Conservation (phyloP, 2,113 vertebrate genomes). For the Canis aureus region DNA sequence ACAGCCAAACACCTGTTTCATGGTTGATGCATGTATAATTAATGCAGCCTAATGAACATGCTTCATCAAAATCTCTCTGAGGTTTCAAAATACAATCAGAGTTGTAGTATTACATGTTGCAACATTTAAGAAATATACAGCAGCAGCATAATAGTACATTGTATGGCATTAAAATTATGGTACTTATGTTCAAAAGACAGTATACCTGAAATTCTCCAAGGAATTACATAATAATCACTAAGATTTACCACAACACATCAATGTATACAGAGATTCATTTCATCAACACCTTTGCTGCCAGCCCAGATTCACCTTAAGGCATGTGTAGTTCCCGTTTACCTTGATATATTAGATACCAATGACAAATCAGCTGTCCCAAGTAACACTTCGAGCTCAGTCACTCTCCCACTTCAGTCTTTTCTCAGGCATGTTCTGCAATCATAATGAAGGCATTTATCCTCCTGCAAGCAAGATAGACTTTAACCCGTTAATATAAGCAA, state of each 20-base stretch:
- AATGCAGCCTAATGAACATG: constrained; percentile 74
- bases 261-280: constrained; percentile 55
- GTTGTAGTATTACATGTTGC: not conserved
- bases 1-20: constrained; percentile 71
- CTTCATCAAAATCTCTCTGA: constrained; percentile 76
- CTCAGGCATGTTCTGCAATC: constrained; percentile 82
- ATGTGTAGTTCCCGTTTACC: constrained; percentile 78
- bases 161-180: not conserved
- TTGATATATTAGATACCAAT: constrained; percentile 84
- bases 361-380: constrained; percentile 87
- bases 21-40: constrained; percentile 71
- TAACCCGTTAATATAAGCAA: constrained; percentile 78
- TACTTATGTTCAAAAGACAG: not conserved
- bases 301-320: constrained; percentile 65
- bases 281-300: constrained; percentile 72
- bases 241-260: constrained; percentile 58
- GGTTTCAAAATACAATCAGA: constrained; percentile 62
- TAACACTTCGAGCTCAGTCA: constrained; percentile 85
- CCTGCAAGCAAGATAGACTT: constrained; percentile 79
- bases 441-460: constrained; percentile 86
- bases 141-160: not conserved
- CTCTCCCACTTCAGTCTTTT: constrained; percentile 75
- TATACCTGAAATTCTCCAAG: constrained; percentile 3
- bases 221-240: constrained; percentile 65
- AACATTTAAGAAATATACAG: constrained; percentile 6